Percentiles rank a stretch among this genome's conserved stretches.
These are phyloP conservation scores for Propithecus deckenii DNA, from an alignment of 2,797 vertebrate genomes.

Conservation along the genomic window DNA sequence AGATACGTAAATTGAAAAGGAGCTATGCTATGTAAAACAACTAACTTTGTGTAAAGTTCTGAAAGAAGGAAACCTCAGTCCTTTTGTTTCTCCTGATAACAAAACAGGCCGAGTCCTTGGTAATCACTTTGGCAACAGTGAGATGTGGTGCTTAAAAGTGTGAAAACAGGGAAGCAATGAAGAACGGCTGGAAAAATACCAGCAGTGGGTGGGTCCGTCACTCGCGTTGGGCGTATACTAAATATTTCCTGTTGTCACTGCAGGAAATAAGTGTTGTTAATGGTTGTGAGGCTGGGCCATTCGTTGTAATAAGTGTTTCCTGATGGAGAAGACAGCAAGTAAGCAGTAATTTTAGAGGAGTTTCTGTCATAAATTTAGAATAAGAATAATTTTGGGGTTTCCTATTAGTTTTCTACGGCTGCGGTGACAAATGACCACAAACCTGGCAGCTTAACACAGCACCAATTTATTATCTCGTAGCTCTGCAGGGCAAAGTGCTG, in stretches of 20 bases:
- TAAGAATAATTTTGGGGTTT: neutral
- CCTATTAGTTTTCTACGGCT: neutral
- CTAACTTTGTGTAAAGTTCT: neutral
- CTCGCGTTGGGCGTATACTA: fast-evolving
- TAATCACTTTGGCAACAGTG: neutral
- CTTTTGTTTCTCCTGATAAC: neutral
- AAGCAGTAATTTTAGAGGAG: neutral
- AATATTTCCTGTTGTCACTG: neutral
- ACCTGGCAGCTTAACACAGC: neutral
- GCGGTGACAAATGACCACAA: neutral
- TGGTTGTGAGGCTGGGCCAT: neutral
- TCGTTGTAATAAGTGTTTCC: neutral
- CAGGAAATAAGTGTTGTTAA: neutral
- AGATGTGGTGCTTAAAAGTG: neutral
- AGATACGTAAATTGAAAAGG: neutral
- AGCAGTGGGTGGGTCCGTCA: fast-evolving
- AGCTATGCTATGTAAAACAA: neutral
- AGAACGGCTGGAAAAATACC: neutral
- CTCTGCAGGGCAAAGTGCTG: neutral
- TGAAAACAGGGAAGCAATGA: neutral
- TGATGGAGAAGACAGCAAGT: neutral
- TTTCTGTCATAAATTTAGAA: neutral
- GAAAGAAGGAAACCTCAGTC: neutral
- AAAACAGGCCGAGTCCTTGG: neutral
- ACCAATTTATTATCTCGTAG: fast-evolving